phyloP scores from a whole-genome alignment of 2,888 invertebrate species.

The Latrodectus elegans region DNA sequence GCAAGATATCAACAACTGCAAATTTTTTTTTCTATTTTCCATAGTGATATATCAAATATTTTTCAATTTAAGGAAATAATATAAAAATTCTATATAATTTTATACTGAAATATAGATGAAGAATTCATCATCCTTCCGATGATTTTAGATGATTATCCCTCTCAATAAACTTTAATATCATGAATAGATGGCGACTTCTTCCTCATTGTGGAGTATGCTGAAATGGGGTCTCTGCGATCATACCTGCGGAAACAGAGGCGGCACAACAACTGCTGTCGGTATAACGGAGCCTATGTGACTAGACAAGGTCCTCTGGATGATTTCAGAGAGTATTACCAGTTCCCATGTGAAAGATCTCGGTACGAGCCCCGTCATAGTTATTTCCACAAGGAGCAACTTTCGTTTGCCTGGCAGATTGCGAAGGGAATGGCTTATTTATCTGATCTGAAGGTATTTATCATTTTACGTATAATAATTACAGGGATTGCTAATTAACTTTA shows the following conservation, averaged over 20 bases:
- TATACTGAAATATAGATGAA: no score
- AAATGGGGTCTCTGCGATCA: slow-evolving; percentile 84
- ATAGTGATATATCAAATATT: no score
- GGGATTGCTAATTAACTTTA: no score
- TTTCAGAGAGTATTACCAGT: slow-evolving; percentile 43
- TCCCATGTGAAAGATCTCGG: slow-evolving; percentile 30
- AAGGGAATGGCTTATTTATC: slow-evolving; percentile 89
- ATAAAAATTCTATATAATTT: no score
- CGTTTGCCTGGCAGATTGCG: slow-evolving; percentile 89
- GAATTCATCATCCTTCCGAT: no score
- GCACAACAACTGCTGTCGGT: slow-evolving; percentile 37
- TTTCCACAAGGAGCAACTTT: slow-evolving; percentile 83
- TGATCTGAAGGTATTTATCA: slow-evolving; percentile 82
- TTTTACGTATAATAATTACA: no score
- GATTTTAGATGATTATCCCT: neutral
- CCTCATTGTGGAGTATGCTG: slow-evolving; percentile 87
- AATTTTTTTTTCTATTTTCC: no score
- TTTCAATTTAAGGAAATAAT: no score
- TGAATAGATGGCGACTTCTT: slow-evolving; percentile 81
- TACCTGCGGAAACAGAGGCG: slow-evolving; percentile 78
- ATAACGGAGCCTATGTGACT: slow-evolving; percentile 21
- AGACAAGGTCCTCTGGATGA: neutral
- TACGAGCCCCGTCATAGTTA: slow-evolving; percentile 73
- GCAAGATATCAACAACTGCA: no score
- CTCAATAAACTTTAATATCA: neutral